Conservation (phyloP, 2,888 invertebrate species). For the Autographa gamma region DNA sequence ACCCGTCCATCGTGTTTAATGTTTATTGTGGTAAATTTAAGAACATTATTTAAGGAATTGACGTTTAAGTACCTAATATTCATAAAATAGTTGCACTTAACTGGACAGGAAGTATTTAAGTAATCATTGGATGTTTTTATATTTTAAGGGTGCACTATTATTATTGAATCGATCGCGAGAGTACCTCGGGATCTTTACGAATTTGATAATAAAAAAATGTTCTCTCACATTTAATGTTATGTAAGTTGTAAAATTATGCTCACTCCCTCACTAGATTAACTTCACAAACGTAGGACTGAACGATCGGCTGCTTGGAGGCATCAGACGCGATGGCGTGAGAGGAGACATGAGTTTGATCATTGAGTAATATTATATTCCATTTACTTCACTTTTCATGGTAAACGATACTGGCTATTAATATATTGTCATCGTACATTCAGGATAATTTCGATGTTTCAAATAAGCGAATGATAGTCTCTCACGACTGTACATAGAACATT, state of each 20-base stretch:
- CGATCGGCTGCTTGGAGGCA: slow-evolving; percentile 43
- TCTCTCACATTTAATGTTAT: slow-evolving; percentile 79
- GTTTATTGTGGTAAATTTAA: slow-evolving; percentile 84
- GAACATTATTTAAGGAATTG: slow-evolving; percentile 85
- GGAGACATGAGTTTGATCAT: slow-evolving; percentile 53
- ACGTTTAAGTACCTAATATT: slow-evolving; percentile 82
- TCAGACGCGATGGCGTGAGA: slow-evolving; percentile 37
- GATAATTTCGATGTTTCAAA: slow-evolving; percentile 63
- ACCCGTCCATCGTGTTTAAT: slow-evolving; percentile 88
- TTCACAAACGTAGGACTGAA: slow-evolving; percentile 62
- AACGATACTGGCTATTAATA: slow-evolving; percentile 62
- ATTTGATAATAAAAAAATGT: slow-evolving; percentile 78
- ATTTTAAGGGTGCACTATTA: slow-evolving; percentile 82
- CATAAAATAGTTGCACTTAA: slow-evolving; percentile 83
- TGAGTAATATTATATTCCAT: slow-evolving; percentile 53
- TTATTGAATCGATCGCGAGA: slow-evolving; percentile 66
- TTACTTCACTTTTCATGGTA: slow-evolving; percentile 58
- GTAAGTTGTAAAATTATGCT: slow-evolving; percentile 78
- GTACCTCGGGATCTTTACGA: slow-evolving; percentile 75
- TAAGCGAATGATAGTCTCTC: slow-evolving; percentile 66
- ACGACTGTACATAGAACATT: slow-evolving; percentile 79
- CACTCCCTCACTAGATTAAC: slow-evolving; percentile 77
- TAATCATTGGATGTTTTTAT: slow-evolving; percentile 82
- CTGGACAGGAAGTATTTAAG: slow-evolving; percentile 80
- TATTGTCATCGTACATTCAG: slow-evolving; percentile 55